Percentiles rank a stretch among this genome's conserved stretches.
Evolutionary conservation across 2,888 invertebrate genomes (phyloP).

Genomic region (Drosophila quinaria): DNA sequence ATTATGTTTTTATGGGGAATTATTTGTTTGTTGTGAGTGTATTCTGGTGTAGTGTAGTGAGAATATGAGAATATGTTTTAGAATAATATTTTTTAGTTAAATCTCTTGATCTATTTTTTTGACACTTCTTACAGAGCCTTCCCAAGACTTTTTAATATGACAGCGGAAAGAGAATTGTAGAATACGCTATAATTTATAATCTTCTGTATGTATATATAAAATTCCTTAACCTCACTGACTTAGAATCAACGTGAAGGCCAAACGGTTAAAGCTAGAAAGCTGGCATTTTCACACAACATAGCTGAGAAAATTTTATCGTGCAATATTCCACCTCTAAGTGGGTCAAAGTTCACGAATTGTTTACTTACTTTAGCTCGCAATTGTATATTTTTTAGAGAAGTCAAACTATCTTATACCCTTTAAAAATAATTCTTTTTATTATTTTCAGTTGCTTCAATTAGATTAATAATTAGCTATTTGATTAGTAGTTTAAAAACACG

Average conservation of each 20-base stretch:
- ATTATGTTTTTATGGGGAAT: not conserved
- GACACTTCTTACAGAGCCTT: slow-evolving; percentile 19
- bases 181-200: no score
- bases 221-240: no score
- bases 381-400: no score
- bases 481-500: not conserved
- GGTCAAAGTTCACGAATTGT: no score
- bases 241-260: no score
- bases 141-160: not conserved
- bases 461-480: not conserved
- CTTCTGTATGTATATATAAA: no score
- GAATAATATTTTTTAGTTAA: not conserved
- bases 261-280: no score
- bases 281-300: no score
- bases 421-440: not conserved
- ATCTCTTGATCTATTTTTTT: not conserved
- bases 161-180: no score
- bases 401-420: not conserved
- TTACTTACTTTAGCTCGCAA: no score
- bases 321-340: no score
- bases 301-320: no score
- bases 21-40: not conserved
- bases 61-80: not conserved
- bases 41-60: slow-evolving; percentile 12
- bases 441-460: slow-evolving; percentile 1